Conservation (phyloP, 2,113 vertebrate genomes). For the Microtus montanus region DNA sequence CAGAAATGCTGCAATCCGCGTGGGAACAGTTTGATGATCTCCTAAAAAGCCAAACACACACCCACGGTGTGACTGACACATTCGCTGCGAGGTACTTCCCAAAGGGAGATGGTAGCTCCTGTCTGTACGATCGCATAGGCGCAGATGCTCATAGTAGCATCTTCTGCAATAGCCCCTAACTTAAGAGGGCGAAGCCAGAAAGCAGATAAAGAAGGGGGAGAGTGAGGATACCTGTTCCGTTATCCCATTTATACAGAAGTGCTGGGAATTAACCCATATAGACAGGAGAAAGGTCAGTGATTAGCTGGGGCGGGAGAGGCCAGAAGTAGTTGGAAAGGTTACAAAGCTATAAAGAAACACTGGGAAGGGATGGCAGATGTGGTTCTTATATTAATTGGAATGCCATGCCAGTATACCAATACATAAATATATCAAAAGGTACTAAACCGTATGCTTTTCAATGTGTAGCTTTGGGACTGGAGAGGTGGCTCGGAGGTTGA, state of each 20-base stretch:
- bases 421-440: too few relatives aligned
- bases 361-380: too few relatives aligned
- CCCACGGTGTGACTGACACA: not conserved
- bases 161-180: not conserved
- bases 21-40: slow-evolving; percentile 21
- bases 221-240: not conserved
- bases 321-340: not conserved
- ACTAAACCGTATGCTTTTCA: too few relatives aligned
- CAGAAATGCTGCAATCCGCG: not conserved
- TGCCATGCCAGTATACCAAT: too few relatives aligned
- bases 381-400: too few relatives aligned
- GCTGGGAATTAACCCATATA: not conserved
- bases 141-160: not conserved
- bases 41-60: not conserved
- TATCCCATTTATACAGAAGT: not conserved
- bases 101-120: not conserved
- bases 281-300: not conserved
- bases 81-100: not conserved
- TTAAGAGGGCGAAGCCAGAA: not conserved
- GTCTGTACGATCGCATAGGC: not conserved
- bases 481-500: too few relatives aligned
- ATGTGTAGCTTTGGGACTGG: too few relatives aligned
- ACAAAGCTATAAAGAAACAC: not conserved
- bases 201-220: not conserved
- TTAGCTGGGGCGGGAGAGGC: not conserved